Base-by-base conservation (phyloP, 2,888 invertebrate genomes). In the Nomada ruficornis region DNA sequence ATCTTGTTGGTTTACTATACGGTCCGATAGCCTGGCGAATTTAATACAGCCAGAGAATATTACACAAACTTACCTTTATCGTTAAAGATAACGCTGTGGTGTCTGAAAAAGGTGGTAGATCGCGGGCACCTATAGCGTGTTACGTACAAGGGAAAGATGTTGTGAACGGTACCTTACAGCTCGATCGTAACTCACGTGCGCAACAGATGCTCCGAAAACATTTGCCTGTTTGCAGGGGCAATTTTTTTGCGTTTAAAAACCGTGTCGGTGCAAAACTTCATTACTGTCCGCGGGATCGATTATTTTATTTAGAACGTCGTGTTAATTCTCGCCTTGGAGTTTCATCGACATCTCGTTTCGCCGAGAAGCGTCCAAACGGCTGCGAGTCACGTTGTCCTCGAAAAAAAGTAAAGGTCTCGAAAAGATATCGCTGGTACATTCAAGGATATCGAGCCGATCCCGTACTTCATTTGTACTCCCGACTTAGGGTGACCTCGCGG, bases 191-290 rank as follows among this genome's bases (percentile, higher is more conserved):
- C 85, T 88, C 91, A 90, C 85, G 88, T 89, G 91, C 84, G 91
- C 91, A 91, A 91, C 91, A 91, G 91, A 91, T 91, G 91, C 89
- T 72, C 77, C 80, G 80, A 86, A 86, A 87, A 84, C 83, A 59
- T 68, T 83, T 63, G 74, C 62, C 62, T 68, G 57, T 55, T 64
- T 50, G 73, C 67, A 73, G 64, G 29, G 70, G 71, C 77, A 76
- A 80, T 82, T 75, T 62, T 83, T 77, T 62, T 78, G 85, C 83
- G 82, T 88, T 85, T 84, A 75, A 84, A 76, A 74, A 68, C 55
- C n/a, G 9, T 10, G 15, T 11, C n/a, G 36, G 42, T 11, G 62
- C 50, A 18, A 62, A 20, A 23, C 10, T n/a, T 18, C 20, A 20
- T 0, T 44, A 15, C 42, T 13, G 42, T 63, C 10, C 11, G n/a